phyloP scores from a whole-genome alignment of 2,113 vertebrate species.

The Chaenocephalus aceratus region DNA sequence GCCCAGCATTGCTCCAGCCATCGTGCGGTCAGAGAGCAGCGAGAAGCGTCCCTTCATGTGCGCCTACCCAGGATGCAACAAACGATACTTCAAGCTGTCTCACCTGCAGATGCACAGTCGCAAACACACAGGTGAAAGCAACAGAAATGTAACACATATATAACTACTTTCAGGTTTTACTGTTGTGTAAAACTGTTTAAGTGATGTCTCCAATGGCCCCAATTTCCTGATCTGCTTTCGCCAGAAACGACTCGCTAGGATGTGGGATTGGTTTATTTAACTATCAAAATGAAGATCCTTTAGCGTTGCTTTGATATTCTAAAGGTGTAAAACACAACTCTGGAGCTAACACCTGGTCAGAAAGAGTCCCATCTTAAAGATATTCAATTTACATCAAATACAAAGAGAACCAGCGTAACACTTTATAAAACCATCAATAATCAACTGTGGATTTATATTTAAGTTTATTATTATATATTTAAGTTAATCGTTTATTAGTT shows the following conservation, averaged over 20 bases:
- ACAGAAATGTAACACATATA: background rate
- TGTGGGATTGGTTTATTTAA: background rate
- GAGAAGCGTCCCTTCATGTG: slow-evolving; percentile 99
- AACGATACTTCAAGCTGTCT: slow-evolving; percentile 98
- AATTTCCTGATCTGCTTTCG: background rate
- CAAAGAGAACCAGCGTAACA: background rate
- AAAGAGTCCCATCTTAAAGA: background rate
- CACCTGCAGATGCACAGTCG: slow-evolving; percentile 98
- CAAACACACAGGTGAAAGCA: slow-evolving; percentile 94
- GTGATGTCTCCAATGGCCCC: slow-evolving; percentile 21
- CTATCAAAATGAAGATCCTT: no score
- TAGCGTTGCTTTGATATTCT: background rate
- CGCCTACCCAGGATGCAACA: slow-evolving; percentile 97
- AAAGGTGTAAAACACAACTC: background rate
- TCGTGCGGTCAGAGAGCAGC: slow-evolving; percentile 93
- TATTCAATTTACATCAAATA: background rate
- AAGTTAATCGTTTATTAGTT: no score
- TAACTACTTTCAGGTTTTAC: background rate
- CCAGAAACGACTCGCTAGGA: slow-evolving; percentile 30
- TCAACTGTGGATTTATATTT: no score
- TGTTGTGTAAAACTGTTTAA: background rate
- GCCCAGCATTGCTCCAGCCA: slow-evolving; percentile 91
- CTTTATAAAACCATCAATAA: no score
- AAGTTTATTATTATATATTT: no score
- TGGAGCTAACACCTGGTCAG: background rate